phyloP scores from a whole-genome alignment of 1,140 invertebrate genomes.

The Dreissena rostriformis region DNA sequence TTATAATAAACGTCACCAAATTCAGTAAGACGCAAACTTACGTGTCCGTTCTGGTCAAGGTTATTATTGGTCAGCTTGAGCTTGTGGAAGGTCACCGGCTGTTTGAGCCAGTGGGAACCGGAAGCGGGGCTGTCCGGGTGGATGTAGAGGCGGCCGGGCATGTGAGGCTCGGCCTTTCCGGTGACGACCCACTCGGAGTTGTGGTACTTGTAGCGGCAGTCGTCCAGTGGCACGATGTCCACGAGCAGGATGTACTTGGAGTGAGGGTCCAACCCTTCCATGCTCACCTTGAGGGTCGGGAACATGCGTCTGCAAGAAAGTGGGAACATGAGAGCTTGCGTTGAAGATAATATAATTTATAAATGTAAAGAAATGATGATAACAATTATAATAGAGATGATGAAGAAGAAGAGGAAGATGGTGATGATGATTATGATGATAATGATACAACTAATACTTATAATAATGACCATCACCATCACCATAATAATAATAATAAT shows the following conservation, averaged over 20 bases:
- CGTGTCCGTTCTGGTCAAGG: conserved; percentile 79
- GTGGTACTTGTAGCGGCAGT: conserved; percentile 80
- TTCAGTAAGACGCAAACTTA: conserved; percentile 63
- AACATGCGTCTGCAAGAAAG: conserved; percentile 80
- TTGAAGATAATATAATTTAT: too few species aligned
- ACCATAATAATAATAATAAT: too few species aligned
- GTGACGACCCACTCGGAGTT: conserved; percentile 81
- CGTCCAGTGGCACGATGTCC: conserved; percentile 85
- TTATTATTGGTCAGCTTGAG: conserved; percentile 97
- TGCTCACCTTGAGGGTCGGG: conserved; percentile 77
- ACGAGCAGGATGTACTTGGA: conserved; percentile 90
- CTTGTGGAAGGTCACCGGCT: conserved; percentile 95
- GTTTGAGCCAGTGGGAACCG: conserved; percentile 98
- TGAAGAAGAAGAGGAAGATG: too few species aligned
- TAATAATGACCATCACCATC: too few species aligned
- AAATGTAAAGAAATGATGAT: too few species aligned
- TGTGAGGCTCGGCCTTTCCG: conserved; percentile 88
- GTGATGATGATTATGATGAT: too few species aligned
- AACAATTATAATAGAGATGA: too few species aligned
- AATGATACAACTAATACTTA: too few species aligned
- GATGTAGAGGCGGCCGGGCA: conserved; percentile 92
- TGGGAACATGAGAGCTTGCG: too few species aligned
- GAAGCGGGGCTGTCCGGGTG: conserved; percentile 98
- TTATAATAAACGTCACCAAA: background rate
- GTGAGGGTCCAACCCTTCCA: conserved; percentile 86